Conservation (phyloP, 2,888 invertebrate genomes). For the Ariolimax columbianus region DNA sequence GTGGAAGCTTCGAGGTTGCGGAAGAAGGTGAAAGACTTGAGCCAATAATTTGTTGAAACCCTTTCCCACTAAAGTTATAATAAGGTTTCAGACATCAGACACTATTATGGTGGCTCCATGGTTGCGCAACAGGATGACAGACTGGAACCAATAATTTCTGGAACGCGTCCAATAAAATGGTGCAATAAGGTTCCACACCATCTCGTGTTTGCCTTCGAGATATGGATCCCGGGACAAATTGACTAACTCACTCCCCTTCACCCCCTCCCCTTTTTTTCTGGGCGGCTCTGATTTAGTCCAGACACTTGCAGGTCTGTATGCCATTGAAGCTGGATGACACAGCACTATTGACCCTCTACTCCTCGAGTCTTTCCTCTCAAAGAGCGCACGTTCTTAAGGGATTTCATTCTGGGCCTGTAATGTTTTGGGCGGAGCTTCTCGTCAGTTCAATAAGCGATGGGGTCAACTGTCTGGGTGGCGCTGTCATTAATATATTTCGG, state of each 20-base stretch:
- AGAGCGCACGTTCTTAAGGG: background rate
- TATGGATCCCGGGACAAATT: background rate
- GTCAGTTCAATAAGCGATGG: conserved; percentile 7
- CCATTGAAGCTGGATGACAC: background rate
- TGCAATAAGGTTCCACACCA: no score
- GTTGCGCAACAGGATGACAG: no score
- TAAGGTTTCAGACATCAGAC: no score
- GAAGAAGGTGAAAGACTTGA: no score
- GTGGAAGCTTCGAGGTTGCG: no score
- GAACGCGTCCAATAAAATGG: no score
- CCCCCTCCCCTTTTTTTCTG: conserved; percentile 17
- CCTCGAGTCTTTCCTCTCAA: background rate
- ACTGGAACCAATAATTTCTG: no score
- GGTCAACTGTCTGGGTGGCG: background rate
- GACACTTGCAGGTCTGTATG: background rate
- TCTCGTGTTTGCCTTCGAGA: no score
- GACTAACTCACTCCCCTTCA: conserved; percentile 17
- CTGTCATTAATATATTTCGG: conserved; percentile 3
- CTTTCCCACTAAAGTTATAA: no score
- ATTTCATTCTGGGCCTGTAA: conserved; percentile 13
- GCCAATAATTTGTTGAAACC: no score
- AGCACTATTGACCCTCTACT: background rate
- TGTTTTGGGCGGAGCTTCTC: conserved; percentile 17
- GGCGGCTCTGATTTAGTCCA: background rate
- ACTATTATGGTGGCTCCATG: no score